phyloP scores from a whole-genome alignment of 2,888 invertebrate genomes.

The Diaprepes abbreviatus region DNA sequence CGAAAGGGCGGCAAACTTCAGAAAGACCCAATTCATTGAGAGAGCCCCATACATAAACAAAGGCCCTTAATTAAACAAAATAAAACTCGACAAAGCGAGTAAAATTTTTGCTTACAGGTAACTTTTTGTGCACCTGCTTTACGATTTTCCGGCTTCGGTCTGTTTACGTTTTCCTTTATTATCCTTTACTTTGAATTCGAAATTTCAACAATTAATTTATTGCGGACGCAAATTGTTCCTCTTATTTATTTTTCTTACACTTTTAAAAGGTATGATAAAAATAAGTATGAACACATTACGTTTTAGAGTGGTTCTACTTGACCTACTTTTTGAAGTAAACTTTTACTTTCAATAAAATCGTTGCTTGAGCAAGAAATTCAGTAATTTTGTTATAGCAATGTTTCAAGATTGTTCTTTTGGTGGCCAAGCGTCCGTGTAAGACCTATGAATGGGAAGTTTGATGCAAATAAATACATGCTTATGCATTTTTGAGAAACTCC shows the following conservation, averaged over 20 bases:
- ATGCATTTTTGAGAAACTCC: no score
- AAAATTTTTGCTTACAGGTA: conserved; percentile 39
- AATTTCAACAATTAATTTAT: conserved; percentile 28
- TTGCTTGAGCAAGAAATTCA: no score
- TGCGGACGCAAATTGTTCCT: neutral
- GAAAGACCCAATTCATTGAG: conserved; percentile 1
- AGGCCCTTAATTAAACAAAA: conserved; percentile 36
- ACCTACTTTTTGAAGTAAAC: no score
- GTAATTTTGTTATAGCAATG: no score
- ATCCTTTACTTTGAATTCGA: conserved; percentile 28
- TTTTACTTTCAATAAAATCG: no score
- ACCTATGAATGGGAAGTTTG: no score
- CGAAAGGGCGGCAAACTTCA: neutral
- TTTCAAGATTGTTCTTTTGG: no score
- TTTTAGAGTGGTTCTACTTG: no score
- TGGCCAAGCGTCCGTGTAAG: no score
- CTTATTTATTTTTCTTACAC: neutral
- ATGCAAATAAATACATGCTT: no score
- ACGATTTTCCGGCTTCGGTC: conserved; percentile 33
- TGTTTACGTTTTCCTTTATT: conserved; percentile 41
- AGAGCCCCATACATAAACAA: conserved; percentile 16
- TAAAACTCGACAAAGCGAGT: conserved; percentile 33
- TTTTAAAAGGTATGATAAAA: no score
- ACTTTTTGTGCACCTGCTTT: conserved; percentile 41
- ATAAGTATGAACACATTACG: no score